phyloP scores from a whole-genome alignment of 1,140 invertebrate species.

The Conus betulinus region DNA sequence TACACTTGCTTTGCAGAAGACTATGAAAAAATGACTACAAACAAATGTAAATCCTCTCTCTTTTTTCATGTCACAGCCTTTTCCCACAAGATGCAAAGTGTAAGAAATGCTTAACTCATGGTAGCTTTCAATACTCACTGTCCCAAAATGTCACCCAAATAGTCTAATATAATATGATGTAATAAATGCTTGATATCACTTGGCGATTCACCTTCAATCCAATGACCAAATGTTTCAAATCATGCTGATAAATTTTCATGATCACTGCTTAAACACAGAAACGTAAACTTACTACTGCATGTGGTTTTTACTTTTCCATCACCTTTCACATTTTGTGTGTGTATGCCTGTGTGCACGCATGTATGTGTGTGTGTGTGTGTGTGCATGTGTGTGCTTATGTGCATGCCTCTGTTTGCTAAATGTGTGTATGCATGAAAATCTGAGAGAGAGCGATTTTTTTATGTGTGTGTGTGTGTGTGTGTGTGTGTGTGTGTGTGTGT shows the following conservation, averaged over 20 bases:
- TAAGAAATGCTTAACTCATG: no score
- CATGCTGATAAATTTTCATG: neutral
- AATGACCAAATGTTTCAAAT: no score
- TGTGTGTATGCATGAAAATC: no score
- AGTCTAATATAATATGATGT: no score
- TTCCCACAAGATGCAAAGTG: neutral
- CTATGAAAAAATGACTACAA: neutral
- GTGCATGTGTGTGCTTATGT: no score
- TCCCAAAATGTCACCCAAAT: no score
- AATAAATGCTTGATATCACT: no score
- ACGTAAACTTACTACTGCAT: neutral
- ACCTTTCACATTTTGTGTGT: neutral
- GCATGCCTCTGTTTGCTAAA: neutral
- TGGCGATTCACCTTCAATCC: no score
- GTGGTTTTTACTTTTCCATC: neutral
- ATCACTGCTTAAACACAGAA: neutral
- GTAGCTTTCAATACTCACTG: no score
- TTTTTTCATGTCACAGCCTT: neutral
- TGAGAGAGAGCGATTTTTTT: neutral
- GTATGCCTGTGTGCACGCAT: no score
- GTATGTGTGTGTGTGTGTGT: neutral
- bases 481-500: neutral
- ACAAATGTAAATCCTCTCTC: neutral
- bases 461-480: neutral
- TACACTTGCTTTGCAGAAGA: neutral